A percentile compares a stretch with the other conserved stretches of the same genome.
Evolutionary conservation across 1,140 invertebrate species (phyloP).

Genomic region (Caerostris extrusa): DNA sequence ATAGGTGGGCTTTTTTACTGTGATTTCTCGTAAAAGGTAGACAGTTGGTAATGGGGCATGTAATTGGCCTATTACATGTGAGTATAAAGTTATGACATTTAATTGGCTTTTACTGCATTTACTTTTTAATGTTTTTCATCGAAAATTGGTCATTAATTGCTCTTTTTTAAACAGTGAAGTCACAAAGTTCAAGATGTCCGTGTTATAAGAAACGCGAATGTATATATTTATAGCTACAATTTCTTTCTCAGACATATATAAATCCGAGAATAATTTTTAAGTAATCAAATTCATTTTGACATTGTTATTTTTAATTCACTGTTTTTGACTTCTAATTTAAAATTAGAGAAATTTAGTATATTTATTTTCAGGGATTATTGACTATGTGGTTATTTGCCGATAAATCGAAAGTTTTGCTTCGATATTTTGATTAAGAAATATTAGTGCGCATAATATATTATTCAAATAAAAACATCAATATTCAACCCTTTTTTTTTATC

Average conservation of each 20-base stretch:
- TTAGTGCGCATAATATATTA: too few species aligned
- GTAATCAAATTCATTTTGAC: too few species aligned
- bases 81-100: constrained; percentile 43
- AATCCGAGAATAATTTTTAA: not conserved
- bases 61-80: constrained; percentile 60
- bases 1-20: constrained; percentile 37
- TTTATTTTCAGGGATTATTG: too few species aligned
- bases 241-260: not conserved
- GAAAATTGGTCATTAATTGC: not conserved
- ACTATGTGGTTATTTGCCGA: too few species aligned
- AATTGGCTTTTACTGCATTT: constrained; percentile 20
- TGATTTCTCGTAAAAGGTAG: constrained; percentile 39
- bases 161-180: not conserved
- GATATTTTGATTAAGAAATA: too few species aligned
- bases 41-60: constrained; percentile 56
- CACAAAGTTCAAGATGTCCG: not conserved
- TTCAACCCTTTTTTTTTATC: too few species aligned
- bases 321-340: too few species aligned
- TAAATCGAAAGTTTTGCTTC: too few species aligned
- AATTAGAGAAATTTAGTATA: too few species aligned
- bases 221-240: not conserved
- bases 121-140: not conserved
- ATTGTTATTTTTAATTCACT: too few species aligned
- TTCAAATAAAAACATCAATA: too few species aligned
- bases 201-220: not conserved